phyloP scores from a whole-genome alignment of 2,113 vertebrate species.

The Cyanistes caeruleus region DNA sequence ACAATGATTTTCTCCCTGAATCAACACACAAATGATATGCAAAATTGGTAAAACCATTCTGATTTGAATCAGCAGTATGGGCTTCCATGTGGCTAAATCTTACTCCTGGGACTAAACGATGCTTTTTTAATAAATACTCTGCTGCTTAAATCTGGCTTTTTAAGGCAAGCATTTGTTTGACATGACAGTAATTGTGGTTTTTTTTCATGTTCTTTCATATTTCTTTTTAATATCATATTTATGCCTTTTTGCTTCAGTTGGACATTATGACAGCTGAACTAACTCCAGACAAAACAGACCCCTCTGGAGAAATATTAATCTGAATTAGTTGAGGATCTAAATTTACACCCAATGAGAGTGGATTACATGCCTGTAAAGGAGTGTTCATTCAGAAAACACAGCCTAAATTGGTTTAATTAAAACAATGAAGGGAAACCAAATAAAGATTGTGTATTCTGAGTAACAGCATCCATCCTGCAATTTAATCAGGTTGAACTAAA shows the following conservation, averaged over 20 bases:
- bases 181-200: fast-evolving
- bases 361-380: not conserved
- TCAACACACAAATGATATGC: not conserved
- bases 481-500: slow-evolving; percentile 12
- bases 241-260: not conserved
- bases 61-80: not conserved
- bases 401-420: slow-evolving; percentile 8
- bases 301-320: not conserved
- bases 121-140: not conserved
- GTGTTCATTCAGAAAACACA: not conserved
- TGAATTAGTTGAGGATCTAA: not conserved
- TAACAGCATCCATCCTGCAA: not conserved
- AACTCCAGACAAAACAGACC: not conserved
- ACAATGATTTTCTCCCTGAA: not conserved
- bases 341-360: not conserved
- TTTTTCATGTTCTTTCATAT: not conserved
- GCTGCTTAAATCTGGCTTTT: not conserved
- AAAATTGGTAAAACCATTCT: not conserved
- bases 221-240: not conserved
- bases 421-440: slow-evolving; percentile 15
- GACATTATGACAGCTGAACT: not conserved
- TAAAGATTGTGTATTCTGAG: not conserved
- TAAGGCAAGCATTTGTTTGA: not conserved
- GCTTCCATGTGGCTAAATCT: not conserved
- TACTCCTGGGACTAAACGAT: not conserved